phyloP scores from a whole-genome alignment of 2,797 vertebrate genomes.

The Phataginus tetradactyla region DNA sequence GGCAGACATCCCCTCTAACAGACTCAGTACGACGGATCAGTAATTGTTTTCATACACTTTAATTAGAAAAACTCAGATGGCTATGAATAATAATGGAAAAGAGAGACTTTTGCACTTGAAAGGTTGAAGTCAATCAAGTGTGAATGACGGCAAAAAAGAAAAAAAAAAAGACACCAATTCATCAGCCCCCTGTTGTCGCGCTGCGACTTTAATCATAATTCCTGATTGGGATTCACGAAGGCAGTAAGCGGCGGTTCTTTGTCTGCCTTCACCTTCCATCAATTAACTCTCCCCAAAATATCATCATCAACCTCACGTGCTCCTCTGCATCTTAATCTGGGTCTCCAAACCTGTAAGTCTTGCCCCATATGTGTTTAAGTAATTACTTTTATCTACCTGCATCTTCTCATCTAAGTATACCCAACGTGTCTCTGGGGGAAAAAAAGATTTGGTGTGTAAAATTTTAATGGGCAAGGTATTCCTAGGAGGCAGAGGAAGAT shows the following conservation, averaged over 20 bases:
- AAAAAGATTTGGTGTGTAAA: neutral
- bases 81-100: conserved; percentile 94
- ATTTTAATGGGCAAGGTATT: conserved; percentile 75
- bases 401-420: conserved; percentile 71
- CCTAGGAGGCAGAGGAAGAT: conserved; percentile 63
- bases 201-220: conserved; percentile 94
- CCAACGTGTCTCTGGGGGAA: neutral
- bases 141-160: conserved; percentile 93
- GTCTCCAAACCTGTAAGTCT: conserved; percentile 84
- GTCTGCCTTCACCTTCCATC: conserved; percentile 93
- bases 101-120: conserved; percentile 92
- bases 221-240: conserved; percentile 93
- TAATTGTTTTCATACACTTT: conserved; percentile 93
- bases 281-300: conserved; percentile 93
- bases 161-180: conserved; percentile 89
- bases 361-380: conserved; percentile 86
- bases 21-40: conserved; percentile 88
- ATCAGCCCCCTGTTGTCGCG: conserved; percentile 93
- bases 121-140: conserved; percentile 95
- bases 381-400: conserved; percentile 85
- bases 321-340: conserved; percentile 92
- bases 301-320: conserved; percentile 91
- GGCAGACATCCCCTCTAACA: conserved; percentile 86
- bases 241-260: conserved; percentile 89
- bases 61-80: conserved; percentile 93